These are phyloP conservation scores for Botrylloides violaceus DNA, from an alignment of 23 tunicate species.

Conservation along the genomic window DNA sequence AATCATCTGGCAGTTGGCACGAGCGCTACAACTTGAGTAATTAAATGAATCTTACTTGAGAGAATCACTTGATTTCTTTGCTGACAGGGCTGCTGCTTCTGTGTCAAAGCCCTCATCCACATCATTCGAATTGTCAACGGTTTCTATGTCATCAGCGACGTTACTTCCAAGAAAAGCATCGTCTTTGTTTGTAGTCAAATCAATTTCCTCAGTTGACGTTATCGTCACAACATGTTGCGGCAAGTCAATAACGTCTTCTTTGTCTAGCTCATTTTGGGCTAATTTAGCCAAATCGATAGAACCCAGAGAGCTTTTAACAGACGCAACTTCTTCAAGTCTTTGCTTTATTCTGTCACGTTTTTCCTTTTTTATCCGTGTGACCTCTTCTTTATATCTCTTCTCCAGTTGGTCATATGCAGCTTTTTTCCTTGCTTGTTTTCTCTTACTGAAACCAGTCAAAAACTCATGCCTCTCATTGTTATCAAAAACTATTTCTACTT, in stretches of 20 bases:
- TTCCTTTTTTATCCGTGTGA: conserved; percentile 36
- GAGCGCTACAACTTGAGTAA: no score
- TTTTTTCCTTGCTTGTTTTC: conserved; percentile 71
- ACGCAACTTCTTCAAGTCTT: conserved; percentile 58
- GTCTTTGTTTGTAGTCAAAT: not conserved
- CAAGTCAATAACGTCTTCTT: conserved; percentile 29
- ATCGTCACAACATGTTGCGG: conserved; percentile 70
- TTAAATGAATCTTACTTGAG: not conserved
- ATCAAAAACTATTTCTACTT: conserved; percentile 35
- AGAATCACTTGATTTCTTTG: not conserved
- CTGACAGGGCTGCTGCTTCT: not conserved
- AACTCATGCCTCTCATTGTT: conserved; percentile 47
- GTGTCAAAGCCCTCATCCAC: conserved; percentile 28
- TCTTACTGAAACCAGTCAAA: conserved; percentile 67
- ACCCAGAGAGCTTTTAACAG: conserved; percentile 32
- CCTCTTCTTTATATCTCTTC: conserved; percentile 42
- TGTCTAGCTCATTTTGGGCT: conserved; percentile 17
- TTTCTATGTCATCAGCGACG: conserved; percentile 8
- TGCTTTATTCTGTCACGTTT: conserved; percentile 46
- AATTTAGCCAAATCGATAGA: conserved; percentile 9
- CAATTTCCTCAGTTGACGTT: conserved; percentile 40
- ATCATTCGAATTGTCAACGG: conserved; percentile 30
- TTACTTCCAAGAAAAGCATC: conserved; percentile 16
- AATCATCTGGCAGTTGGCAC: no score
- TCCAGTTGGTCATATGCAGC: conserved; percentile 46